Percentiles rank a stretch among this genome's conserved stretches.
phyloP scores from a whole-genome alignment of 2,113 vertebrate species.

The Odobenus rosmarus region DNA sequence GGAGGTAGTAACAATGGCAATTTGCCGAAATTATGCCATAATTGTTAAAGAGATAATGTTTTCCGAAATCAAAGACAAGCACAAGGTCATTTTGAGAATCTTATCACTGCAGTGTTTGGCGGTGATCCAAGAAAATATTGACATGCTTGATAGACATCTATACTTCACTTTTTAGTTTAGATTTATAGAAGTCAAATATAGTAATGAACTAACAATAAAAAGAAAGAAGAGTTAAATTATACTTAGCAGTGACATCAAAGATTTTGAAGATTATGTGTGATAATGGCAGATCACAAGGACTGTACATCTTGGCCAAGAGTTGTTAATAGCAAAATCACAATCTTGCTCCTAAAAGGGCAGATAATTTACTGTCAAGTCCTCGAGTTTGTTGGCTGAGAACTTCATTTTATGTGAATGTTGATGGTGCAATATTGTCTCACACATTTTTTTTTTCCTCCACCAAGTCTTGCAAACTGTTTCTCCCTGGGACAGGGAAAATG shows the following conservation, averaged over 20 bases:
- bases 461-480: background rate
- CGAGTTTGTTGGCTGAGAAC: background rate
- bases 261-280: background rate
- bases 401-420: conserved; percentile 10
- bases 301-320: background rate
- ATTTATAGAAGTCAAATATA: background rate
- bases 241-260: background rate
- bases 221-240: background rate
- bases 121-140: background rate
- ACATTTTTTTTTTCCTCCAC: background rate
- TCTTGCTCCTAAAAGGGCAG: background rate
- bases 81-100: background rate
- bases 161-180: background rate
- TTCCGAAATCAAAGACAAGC: background rate
- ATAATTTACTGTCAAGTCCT: background rate
- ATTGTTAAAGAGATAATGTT: background rate
- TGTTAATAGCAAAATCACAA: conserved; percentile 25
- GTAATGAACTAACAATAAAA: background rate
- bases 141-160: background rate
- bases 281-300: background rate
- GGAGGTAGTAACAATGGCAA: background rate
- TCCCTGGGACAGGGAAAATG: background rate
- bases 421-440: background rate
- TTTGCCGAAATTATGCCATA: background rate
- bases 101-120: background rate